phyloP scores from a whole-genome alignment of 2,113 vertebrate species.

The Microtus ochrogaster region DNA sequence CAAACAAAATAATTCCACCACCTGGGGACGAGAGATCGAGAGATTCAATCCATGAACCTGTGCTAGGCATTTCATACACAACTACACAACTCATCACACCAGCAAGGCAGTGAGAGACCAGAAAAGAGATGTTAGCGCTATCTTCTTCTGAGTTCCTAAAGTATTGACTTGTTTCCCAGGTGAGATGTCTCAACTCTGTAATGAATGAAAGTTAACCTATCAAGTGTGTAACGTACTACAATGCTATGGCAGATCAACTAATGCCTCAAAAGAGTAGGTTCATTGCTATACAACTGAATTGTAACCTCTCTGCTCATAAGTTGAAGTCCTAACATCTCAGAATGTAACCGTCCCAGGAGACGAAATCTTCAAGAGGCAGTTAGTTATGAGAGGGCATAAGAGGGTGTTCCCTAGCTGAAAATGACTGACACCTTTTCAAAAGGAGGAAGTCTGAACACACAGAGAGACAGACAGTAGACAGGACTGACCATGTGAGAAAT shows the following conservation, averaged over 20 bases:
- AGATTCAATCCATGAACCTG: not conserved
- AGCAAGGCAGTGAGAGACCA: not conserved
- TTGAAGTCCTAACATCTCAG: conserved; percentile 9
- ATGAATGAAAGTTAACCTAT: conserved; percentile 2
- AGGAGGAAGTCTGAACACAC: not conserved
- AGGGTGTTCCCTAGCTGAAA: not conserved
- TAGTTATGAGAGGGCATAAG: not conserved
- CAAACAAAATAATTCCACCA: not conserved
- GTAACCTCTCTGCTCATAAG: not conserved
- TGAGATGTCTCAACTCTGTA: not conserved
- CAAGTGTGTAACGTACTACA: not conserved
- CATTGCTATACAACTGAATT: not conserved
- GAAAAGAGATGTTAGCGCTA: not conserved
- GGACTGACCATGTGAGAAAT: not conserved
- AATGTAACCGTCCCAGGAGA: not conserved
- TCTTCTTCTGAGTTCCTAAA: not conserved
- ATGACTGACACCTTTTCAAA: not conserved
- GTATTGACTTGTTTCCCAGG: not conserved
- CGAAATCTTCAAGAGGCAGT: conserved; percentile 14
- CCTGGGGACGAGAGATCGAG: no score
- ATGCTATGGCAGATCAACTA: not conserved
- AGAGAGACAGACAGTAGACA: not conserved
- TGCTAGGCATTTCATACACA: not conserved
- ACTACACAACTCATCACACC: not conserved
- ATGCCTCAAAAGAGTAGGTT: not conserved